phyloP scores from a whole-genome alignment of 2,888 invertebrate genomes.

The Gnatocerus cornutus region DNA sequence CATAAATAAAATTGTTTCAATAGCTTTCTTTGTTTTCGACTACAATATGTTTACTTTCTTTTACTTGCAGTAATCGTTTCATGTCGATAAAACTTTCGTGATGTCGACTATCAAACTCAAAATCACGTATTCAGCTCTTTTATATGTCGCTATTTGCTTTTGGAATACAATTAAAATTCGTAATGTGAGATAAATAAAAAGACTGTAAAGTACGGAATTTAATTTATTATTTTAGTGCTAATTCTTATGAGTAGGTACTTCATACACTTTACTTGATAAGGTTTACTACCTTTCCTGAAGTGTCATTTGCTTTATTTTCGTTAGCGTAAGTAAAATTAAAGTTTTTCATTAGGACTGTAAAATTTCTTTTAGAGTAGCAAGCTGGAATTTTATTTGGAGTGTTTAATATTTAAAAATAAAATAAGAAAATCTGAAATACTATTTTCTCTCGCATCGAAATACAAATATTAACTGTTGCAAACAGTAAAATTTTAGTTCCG shows the following conservation, averaged over 20 bases:
- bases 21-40: too few species aligned
- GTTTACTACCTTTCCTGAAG: constrained; percentile 9
- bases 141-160: neutral
- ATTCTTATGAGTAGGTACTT: constrained; percentile 19
- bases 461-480: too few species aligned
- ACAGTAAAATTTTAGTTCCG: too few species aligned
- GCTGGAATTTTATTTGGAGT: too few species aligned
- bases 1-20: too few species aligned
- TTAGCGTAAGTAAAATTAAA: constrained; percentile 1
- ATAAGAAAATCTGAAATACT: too few species aligned
- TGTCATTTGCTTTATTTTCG: constrained; percentile 9
- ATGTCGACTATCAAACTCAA: neutral
- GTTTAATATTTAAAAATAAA: too few species aligned
- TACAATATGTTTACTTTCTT: neutral
- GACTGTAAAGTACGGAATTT: constrained; percentile 3
- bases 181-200: constrained; percentile 11
- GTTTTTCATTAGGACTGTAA: constrained; percentile 13
- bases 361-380: neutral
- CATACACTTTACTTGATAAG: constrained; percentile 24
- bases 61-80: neutral
- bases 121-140: constrained; percentile 9
- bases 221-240: constrained; percentile 16
- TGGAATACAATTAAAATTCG: constrained; percentile 11
- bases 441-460: too few species aligned
- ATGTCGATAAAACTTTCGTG: neutral